Conservation (phyloP, 2,888 invertebrate species). For the Brachycybe producta region DNA sequence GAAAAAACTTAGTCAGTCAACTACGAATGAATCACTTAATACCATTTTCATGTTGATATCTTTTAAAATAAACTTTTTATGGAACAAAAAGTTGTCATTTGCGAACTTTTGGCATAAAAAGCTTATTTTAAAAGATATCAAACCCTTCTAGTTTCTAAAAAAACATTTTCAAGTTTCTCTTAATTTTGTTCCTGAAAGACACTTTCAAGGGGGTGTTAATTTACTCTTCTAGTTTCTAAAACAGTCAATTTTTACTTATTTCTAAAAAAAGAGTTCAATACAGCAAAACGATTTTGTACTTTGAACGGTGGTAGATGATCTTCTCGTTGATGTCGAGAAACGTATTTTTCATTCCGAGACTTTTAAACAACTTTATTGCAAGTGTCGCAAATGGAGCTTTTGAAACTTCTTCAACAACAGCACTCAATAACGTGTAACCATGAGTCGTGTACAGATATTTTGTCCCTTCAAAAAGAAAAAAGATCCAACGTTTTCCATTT, state of each 20-base stretch:
- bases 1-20: conserved; percentile 13
- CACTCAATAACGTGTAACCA: conserved; percentile 44
- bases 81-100: no score
- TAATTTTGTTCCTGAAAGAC: no score
- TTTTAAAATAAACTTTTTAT: no score
- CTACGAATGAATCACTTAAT: background rate
- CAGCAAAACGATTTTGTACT: conserved; percentile 29
- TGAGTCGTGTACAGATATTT: conserved; percentile 42
- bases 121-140: no score
- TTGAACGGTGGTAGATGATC: conserved; percentile 40
- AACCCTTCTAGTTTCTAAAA: no score
- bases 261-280: no score
- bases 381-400: conserved; percentile 29
- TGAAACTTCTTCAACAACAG: conserved; percentile 40
- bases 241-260: no score
- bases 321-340: conserved; percentile 40
- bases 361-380: conserved; percentile 33
- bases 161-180: no score
- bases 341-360: conserved; percentile 40
- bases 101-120: no score
- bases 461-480: conserved; percentile 27
- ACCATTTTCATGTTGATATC: no score
- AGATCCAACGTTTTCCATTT: background rate
- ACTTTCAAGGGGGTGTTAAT: no score
- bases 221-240: no score